Evolutionary conservation across 37 sponge, comb jelly and placozoan species (phyloP).

Genomic region (Agelas oroides): DNA sequence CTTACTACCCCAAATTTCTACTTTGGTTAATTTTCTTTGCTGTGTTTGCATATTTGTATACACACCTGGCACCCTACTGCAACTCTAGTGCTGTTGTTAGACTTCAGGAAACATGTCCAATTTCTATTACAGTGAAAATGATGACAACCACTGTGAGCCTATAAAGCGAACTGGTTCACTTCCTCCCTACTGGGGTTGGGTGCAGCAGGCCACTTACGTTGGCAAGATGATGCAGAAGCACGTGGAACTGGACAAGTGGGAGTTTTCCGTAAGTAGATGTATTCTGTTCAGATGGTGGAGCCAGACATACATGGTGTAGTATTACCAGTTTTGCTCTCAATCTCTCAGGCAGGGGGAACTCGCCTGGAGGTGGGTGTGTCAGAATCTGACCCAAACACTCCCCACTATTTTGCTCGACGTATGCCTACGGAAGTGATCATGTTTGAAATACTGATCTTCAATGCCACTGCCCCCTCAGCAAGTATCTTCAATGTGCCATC

Average conservation of each 20-base stretch:
- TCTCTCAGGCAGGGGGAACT: constrained; percentile 28
- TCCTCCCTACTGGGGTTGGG: constrained; percentile 37
- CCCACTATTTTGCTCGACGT: constrained; percentile 15
- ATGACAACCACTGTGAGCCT: constrained; percentile 16
- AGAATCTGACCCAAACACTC: not conserved
- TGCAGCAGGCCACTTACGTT: constrained; percentile 20
- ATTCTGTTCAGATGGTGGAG: not conserved
- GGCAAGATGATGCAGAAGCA: constrained; percentile 10
- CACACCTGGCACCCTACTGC: too few species aligned
- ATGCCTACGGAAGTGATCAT: not conserved
- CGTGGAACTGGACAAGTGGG: constrained; percentile 11
- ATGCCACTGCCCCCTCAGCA: constrained; percentile 16
- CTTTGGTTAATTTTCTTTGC: too few species aligned
- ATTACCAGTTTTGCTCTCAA: constrained; percentile 11
- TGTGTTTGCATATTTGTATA: too few species aligned
- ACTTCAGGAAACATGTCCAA: too few species aligned
- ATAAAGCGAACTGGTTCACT: not conserved
- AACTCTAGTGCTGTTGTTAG: too few species aligned
- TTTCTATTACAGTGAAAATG: not conserved
- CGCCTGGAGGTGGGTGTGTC: constrained; percentile 32
- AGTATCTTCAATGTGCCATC: constrained; percentile 31
- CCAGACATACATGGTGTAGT: too few species aligned
- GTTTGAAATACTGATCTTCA: constrained; percentile 26
- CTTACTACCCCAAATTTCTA: too few species aligned
- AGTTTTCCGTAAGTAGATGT: constrained; percentile 10